phyloP scores from a whole-genome alignment of 2,113 vertebrate genomes.

The Chloebia gouldiae region DNA sequence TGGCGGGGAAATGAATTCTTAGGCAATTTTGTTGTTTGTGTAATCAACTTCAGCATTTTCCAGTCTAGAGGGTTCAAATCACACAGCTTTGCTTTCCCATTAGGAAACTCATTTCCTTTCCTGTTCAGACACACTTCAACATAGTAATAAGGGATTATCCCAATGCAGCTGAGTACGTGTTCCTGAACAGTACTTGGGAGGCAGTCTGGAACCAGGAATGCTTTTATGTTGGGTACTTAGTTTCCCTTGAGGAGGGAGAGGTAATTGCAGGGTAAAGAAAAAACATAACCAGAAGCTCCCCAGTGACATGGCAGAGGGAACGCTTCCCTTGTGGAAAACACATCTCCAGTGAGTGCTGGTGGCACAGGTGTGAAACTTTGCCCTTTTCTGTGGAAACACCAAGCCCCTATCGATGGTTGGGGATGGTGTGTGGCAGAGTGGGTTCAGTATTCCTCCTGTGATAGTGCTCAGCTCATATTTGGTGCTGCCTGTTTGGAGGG shows the following conservation, averaged over 20 bases:
- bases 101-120: neutral
- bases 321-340: neutral
- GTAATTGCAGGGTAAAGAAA: neutral
- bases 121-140: neutral
- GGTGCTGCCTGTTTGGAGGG: neutral
- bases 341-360: neutral
- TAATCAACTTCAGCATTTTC: neutral
- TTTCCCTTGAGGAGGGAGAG: neutral
- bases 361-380: neutral
- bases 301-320: neutral
- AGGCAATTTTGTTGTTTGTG: neutral
- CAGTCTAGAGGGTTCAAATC: neutral
- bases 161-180: neutral
- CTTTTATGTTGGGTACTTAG: neutral
- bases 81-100: neutral
- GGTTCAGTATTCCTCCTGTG: neutral
- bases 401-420: neutral
- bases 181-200: neutral
- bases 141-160: neutral
- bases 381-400: neutral
- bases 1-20: neutral
- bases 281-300: neutral
- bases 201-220: neutral
- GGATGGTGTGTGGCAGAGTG: neutral
- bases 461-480: neutral